phyloP scores from a whole-genome alignment of 2,888 invertebrate genomes.

The Gymnosoma rotundatum region DNA sequence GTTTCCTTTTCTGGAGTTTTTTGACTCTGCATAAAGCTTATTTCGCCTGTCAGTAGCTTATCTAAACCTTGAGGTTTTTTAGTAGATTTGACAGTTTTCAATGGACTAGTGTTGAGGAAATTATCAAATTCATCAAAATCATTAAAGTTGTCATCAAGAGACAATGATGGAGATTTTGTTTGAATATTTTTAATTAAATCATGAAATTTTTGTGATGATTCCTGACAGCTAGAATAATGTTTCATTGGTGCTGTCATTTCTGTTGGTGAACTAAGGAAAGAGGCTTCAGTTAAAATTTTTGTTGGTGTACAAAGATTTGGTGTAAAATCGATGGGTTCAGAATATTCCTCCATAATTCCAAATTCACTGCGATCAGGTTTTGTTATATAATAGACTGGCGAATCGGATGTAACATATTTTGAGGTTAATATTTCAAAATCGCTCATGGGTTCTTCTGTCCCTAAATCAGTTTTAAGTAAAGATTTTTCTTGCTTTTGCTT shows the following conservation, averaged over 20 bases:
- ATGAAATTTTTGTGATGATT: slow-evolving; percentile 73
- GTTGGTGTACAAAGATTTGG: slow-evolving; percentile 66
- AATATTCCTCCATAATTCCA: slow-evolving; percentile 77
- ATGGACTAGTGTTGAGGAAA: slow-evolving; percentile 64
- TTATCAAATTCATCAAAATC: slow-evolving; percentile 79
- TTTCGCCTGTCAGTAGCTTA: slow-evolving; percentile 75
- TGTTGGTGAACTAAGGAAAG: slow-evolving; percentile 75
- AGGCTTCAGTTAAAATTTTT: slow-evolving; percentile 75
- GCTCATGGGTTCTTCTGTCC: neutral
- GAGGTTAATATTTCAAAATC: slow-evolving; percentile 47
- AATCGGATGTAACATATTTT: slow-evolving; percentile 46
- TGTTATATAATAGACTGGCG: slow-evolving; percentile 13
- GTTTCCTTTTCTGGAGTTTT: neutral
- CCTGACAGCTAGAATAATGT: slow-evolving; percentile 71
- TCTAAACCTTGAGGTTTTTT: slow-evolving; percentile 76
- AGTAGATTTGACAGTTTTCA: neutral
- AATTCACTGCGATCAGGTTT: slow-evolving; percentile 77
- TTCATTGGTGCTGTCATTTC: slow-evolving; percentile 72
- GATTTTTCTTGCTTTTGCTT: slow-evolving; percentile 11
- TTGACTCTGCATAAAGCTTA: slow-evolving; percentile 69
- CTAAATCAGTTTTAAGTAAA: slow-evolving; percentile 1
- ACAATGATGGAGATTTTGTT: neutral
- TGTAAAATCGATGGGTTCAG: slow-evolving; percentile 71
- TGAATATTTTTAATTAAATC: slow-evolving; percentile 70
- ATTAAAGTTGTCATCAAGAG: slow-evolving; percentile 73